Percentiles rank a stretch among this genome's conserved stretches.
Conservation (phyloP, 1,140 invertebrate species). For the Leptonema lineaticorne region DNA sequence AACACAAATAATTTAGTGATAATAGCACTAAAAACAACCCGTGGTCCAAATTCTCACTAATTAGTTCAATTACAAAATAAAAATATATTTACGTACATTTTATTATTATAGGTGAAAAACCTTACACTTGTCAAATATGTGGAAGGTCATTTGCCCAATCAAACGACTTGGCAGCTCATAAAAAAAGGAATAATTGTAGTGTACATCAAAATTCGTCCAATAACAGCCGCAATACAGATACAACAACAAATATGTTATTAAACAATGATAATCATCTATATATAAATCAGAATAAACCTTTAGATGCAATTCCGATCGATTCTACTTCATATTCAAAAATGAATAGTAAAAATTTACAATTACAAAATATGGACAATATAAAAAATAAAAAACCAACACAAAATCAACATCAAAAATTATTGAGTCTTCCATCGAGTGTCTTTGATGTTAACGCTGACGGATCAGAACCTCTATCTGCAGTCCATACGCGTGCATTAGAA, state of each 20-base stretch:
- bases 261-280: conserved; percentile 27
- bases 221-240: background rate
- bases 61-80: background rate
- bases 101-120: conserved; percentile 51
- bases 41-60: background rate
- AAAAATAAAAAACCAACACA: conserved; percentile 8
- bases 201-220: conserved; percentile 1
- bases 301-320: conserved; percentile 18
- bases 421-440: background rate
- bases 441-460: background rate
- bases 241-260: background rate
- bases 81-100: conserved; percentile 19
- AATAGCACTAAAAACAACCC: too few relatives aligned
- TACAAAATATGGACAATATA: background rate
- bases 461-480: background rate
- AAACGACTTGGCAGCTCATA: conserved; percentile 51
- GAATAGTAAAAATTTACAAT: background rate
- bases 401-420: background rate
- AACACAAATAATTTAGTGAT: too few relatives aligned
- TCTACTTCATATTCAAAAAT: background rate
- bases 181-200: conserved; percentile 37
- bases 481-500: background rate
- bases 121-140: conserved; percentile 52
- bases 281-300: conserved; percentile 21
- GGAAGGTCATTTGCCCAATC: conserved; percentile 51